Evolutionary conservation across 2,113 vertebrate genomes (phyloP).

Genomic region (Oryzias woworae): DNA sequence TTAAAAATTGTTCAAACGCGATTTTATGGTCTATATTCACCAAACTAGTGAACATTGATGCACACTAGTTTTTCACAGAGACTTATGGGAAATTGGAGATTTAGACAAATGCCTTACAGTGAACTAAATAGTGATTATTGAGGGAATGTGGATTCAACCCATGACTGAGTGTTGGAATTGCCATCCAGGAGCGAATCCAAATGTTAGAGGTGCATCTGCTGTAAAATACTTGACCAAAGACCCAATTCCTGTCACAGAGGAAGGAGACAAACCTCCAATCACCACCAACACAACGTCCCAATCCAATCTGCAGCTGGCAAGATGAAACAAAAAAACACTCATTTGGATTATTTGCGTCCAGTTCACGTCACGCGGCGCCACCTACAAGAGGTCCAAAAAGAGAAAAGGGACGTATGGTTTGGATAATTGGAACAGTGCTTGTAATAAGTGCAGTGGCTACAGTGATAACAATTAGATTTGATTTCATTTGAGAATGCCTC

Average conservation of each 20-base stretch:
- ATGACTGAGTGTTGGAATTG: neutral
- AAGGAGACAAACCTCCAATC: slow-evolving; percentile 20
- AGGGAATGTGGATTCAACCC: too few relatives aligned
- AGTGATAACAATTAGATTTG: slow-evolving; percentile 86
- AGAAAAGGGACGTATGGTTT: slow-evolving; percentile 47
- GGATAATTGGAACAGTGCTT: slow-evolving; percentile 77
- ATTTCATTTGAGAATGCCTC: slow-evolving; percentile 85
- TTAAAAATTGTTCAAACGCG: too few relatives aligned
- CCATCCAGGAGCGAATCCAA: slow-evolving; percentile 20
- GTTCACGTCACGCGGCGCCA: slow-evolving; percentile 49
- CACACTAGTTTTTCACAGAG: too few relatives aligned
- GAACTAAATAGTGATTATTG: too few relatives aligned
- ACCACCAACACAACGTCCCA: slow-evolving; percentile 25
- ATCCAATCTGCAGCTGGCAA: slow-evolving; percentile 62
- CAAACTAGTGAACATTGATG: too few relatives aligned
- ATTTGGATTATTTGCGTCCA: slow-evolving; percentile 71
- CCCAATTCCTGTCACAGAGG: slow-evolving; percentile 34
- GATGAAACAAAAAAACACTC: slow-evolving; percentile 72
- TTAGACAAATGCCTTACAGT: too few relatives aligned
- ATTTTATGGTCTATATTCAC: too few relatives aligned
- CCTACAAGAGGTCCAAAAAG: slow-evolving; percentile 13
- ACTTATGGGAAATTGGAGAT: too few relatives aligned
- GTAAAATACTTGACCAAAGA: slow-evolving; percentile 45
- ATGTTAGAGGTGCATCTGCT: slow-evolving; percentile 31
- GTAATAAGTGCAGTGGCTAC: slow-evolving; percentile 79